These are phyloP conservation scores for Drosophila busckii DNA, from an alignment of 1,140 invertebrate species.

Conservation along the genomic window DNA sequence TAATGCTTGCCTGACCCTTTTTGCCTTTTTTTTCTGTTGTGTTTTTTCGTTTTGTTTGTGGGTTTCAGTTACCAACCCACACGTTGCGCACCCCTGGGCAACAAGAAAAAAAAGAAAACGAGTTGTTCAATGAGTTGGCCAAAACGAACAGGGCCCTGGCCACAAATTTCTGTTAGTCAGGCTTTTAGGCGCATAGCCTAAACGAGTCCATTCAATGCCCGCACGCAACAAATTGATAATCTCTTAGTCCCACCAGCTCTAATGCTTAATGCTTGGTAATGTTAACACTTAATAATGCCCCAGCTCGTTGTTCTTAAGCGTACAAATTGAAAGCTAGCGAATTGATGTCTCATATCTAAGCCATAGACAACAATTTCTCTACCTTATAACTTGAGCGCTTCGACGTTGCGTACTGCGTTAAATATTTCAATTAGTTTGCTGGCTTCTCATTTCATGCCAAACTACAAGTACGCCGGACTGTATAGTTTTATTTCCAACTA, in stretches of 20 bases:
- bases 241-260: conserved; percentile 5
- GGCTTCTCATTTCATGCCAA: conserved; percentile 14
- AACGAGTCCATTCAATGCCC: conserved; percentile 34
- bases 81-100: conserved; percentile 25
- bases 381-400: conserved; percentile 59
- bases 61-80: conserved; percentile 12
- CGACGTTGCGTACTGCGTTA: neutral
- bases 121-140: conserved; percentile 48
- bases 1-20: conserved; percentile 61
- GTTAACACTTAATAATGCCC: conserved; percentile 28
- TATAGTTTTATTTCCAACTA: conserved; percentile 37
- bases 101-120: conserved; percentile 20
- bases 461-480: conserved; percentile 44
- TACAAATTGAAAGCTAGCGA: conserved; percentile 64
- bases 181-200: conserved; percentile 27
- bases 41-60: no score
- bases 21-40: conserved; percentile 43
- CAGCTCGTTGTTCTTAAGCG: conserved; percentile 29
- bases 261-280: conserved; percentile 21
- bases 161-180: conserved; percentile 39
- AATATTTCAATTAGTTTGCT: neutral
- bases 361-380: conserved; percentile 54
- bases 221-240: conserved; percentile 52
- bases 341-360: conserved; percentile 40
- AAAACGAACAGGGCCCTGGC: conserved; percentile 25